These are phyloP conservation scores for Centropyge bicolor DNA, from an alignment of 2,797 vertebrate genomes.

Conservation along the genomic window DNA sequence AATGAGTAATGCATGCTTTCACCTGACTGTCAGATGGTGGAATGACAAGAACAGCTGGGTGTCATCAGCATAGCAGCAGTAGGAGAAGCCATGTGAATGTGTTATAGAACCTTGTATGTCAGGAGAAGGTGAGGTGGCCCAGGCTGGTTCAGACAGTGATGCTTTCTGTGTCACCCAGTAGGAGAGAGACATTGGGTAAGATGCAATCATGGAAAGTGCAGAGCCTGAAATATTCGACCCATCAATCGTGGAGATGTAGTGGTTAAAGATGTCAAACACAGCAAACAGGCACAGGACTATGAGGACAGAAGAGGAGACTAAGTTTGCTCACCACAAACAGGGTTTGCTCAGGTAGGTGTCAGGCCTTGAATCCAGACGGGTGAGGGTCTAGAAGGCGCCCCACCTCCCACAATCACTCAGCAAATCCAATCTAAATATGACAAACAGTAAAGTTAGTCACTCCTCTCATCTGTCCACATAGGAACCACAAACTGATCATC, in stretches of 20 bases:
- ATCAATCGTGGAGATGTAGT: background rate
- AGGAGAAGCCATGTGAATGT: background rate
- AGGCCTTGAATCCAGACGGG: background rate
- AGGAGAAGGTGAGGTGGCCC: background rate
- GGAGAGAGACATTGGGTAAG: background rate
- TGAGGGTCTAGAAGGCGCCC: background rate
- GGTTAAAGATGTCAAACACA: background rate
- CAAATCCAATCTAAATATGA: background rate
- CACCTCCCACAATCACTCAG: background rate
- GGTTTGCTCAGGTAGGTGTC: background rate
- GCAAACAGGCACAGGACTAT: background rate
- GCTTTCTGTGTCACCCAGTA: background rate
- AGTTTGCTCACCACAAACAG: constrained; percentile 3
- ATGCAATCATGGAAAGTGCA: background rate
- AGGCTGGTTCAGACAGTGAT: background rate
- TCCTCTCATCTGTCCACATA: background rate
- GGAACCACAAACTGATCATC: background rate
- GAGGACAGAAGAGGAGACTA: background rate
- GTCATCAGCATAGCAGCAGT: constrained; percentile 24
- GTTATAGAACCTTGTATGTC: background rate
- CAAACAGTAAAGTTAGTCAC: background rate
- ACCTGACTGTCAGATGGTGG: background rate
- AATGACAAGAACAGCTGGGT: constrained; percentile 1
- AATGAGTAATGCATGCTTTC: background rate
- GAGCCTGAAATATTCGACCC: background rate